Evolutionary conservation across 2,113 vertebrate species (phyloP).

Genomic region (Hemiprocne comata): DNA sequence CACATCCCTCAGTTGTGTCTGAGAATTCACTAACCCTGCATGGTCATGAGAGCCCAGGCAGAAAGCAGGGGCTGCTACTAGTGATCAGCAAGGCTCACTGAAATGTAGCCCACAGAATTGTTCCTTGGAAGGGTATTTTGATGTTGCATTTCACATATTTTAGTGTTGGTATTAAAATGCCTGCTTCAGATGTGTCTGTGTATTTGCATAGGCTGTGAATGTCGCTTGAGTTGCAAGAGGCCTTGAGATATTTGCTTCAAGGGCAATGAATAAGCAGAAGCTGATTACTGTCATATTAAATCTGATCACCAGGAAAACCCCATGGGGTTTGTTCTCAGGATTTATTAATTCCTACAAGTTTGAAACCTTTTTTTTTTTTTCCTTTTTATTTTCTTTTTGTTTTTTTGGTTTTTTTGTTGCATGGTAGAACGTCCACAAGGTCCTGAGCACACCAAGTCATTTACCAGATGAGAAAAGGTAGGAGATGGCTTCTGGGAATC

Average conservation of each 20-base stretch:
- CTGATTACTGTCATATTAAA: conserved; percentile 54
- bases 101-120: background rate
- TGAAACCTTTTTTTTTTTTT: background rate
- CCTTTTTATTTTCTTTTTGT: background rate
- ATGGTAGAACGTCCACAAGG: conserved; percentile 86
- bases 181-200: background rate
- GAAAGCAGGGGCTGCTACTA: background rate
- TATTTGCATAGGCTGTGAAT: background rate
- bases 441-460: conserved; percentile 77
- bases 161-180: background rate
- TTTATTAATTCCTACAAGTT: background rate
- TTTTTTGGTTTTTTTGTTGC: background rate
- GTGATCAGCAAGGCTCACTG: rapidly evolving
- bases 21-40: background rate
- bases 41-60: background rate
- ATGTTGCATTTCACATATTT: background rate
- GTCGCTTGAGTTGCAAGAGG: background rate
- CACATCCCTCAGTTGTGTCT: background rate
- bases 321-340: conserved; percentile 35
- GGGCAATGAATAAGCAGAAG: conserved; percentile 40
- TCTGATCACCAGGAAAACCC: conserved; percentile 36
- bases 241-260: conserved; percentile 1
- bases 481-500: conserved; percentile 38
- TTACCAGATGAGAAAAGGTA: conserved; percentile 79
- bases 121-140: background rate